Base-by-base conservation (phyloP, 2,888 invertebrate species). In the Leptarthrus brevirostris region DNA sequence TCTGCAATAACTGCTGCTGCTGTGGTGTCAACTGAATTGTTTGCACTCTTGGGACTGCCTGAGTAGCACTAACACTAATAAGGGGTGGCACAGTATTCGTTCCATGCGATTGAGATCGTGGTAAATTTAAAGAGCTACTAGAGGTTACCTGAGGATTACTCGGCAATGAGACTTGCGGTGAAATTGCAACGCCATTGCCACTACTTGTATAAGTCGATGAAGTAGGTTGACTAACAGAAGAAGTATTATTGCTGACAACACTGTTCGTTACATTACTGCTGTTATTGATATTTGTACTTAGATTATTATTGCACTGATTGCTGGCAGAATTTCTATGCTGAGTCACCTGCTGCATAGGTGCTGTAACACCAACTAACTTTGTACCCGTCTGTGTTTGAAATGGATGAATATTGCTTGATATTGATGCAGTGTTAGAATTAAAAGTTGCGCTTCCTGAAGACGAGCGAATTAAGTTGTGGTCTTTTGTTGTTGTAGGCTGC, bases 11-110 rank as follows among this genome's bases (percentile, higher is more conserved):
- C 81, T 90, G 90, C 80, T 92, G 92, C 80, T 92, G 92, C 79
- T 92, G 91, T 10, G 90, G 90, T 14, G 91, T 91, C 61, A 93
- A 82, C 79, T 92, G 92, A 77, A 92, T 92, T 8, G 91, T 91
- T 80, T 91, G 92, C 71, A 92, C 90, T 76, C 90, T 86, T 76
- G 90, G 90, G 16, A 86, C 83, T 12, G 84, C 82, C 44, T 83
- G 84, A 30, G 79, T 79, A 71, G 79, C 77, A 76, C 75, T 78
- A 66, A 79, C 78, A 74, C 77, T 79, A 5, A 79, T 74, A 44
- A 78, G 64, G n/a, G 79, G 82, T 54, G 81, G 79, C 18, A 80
- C 71, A 34, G 74, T 26, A 74, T 78, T 54, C 75, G 78, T 6
- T 77, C 69, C 69, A 69, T 52, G 69, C 14, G 69, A 49, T 44